These are phyloP conservation scores for Cephus spinipes DNA, from an alignment of 2,888 invertebrate genomes.

Conservation along the genomic window DNA sequence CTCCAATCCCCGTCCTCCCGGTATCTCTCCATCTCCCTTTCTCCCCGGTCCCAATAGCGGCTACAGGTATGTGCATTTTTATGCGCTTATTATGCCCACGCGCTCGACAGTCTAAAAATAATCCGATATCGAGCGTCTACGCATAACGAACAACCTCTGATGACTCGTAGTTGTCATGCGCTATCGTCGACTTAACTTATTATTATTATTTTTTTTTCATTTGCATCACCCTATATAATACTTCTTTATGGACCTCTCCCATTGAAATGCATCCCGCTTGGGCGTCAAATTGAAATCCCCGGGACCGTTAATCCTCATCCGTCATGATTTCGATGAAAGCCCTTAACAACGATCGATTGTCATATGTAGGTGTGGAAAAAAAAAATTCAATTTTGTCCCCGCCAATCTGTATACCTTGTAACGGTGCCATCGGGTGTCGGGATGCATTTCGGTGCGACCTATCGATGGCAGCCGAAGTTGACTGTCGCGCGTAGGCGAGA, in stretches of 20 bases:
- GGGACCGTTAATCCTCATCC: background rate
- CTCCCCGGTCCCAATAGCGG: conserved; percentile 25
- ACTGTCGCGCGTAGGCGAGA: conserved; percentile 38
- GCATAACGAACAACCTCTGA: background rate
- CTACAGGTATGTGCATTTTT: conserved; percentile 52
- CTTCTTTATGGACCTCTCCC: background rate
- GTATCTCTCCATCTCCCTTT: conserved; percentile 18
- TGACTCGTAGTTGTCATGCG: background rate
- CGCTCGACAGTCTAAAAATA: conserved; percentile 50
- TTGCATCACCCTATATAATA: background rate
- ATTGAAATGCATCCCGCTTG: background rate
- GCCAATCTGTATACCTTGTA: background rate
- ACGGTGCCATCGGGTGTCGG: background rate
- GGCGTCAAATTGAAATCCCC: background rate
- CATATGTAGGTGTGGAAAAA: background rate
- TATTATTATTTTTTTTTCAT: background rate
- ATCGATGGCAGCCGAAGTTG: background rate
- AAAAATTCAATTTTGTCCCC: background rate
- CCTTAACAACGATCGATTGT: background rate
- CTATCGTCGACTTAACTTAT: background rate
- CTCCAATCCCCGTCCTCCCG: conserved; percentile 18
- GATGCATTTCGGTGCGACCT: background rate
- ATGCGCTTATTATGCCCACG: conserved; percentile 55
- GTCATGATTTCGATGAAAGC: background rate
- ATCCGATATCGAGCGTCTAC: conserved; percentile 38